A percentile compares a stretch with the other conserved stretches of the same genome.
These are phyloP conservation scores for Ascaphus truei DNA, from an alignment of 2,113 vertebrate species.

Conservation along the genomic window DNA sequence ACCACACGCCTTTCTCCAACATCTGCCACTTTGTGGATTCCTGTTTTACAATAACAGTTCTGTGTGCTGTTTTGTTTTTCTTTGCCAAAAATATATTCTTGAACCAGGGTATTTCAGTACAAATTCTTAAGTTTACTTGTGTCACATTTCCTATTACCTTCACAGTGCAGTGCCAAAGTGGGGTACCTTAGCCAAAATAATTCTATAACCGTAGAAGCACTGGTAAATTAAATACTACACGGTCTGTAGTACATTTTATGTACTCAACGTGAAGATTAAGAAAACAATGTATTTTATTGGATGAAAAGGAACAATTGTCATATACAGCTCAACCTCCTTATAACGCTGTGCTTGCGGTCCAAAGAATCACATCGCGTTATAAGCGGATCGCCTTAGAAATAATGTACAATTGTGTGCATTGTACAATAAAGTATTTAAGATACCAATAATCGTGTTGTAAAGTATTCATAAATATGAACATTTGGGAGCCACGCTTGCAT, in stretches of 20 bases:
- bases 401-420: too few species aligned
- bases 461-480: too few species aligned
- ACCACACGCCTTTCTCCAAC: neutral
- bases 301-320: neutral
- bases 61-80: constrained; percentile 10
- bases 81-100: constrained; percentile 32
- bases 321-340: too few species aligned
- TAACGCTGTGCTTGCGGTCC: neutral
- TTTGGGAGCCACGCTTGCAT: too few species aligned
- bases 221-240: too few species aligned
- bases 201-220: too few species aligned
- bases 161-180: neutral
- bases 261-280: neutral
- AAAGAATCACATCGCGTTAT: too few species aligned
- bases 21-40: constrained; percentile 29
- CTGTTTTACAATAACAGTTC: constrained; percentile 23
- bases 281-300: neutral
- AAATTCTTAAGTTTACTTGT: neutral
- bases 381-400: too few species aligned
- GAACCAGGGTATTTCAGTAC: neutral
- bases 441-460: too few species aligned
- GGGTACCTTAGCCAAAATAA: too few species aligned
- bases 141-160: neutral
- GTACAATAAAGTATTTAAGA: too few species aligned
- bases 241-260: too few species aligned